Evolutionary conservation across 2,888 invertebrate genomes (phyloP).

Genomic region (Arenicola marina): DNA sequence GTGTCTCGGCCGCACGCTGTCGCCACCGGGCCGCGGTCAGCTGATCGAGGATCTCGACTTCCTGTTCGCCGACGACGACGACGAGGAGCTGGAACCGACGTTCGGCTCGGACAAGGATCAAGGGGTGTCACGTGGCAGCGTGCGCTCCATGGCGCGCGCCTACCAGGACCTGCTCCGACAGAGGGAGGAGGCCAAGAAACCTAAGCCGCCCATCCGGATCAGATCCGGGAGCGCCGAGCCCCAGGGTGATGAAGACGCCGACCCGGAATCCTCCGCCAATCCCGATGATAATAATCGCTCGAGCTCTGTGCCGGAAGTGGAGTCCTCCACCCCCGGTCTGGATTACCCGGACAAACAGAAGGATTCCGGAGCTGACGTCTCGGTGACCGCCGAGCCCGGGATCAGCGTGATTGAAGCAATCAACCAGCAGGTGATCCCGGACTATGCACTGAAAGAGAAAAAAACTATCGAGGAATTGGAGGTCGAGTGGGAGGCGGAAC

Average conservation of each 20-base stretch:
- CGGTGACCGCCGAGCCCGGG: too few relatives aligned
- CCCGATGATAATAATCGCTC: background rate
- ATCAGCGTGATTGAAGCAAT: background rate
- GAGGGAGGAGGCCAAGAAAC: background rate
- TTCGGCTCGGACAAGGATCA: too few relatives aligned
- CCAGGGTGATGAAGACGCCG: background rate
- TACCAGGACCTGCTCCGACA: background rate
- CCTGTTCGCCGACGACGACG: background rate
- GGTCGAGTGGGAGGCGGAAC: background rate
- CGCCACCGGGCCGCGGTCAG: background rate
- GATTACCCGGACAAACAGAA: too few relatives aligned
- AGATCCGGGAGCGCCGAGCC: background rate
- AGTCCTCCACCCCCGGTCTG: too few relatives aligned
- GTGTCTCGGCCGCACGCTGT: background rate
- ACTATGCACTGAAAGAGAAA: background rate
- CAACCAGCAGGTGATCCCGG: background rate
- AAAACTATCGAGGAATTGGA: conserved; percentile 4
- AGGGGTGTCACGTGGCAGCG: too few relatives aligned
- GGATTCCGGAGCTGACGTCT: too few relatives aligned
- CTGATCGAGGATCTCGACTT: background rate
- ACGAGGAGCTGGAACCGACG: too few relatives aligned
- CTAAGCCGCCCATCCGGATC: background rate
- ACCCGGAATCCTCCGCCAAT: background rate
- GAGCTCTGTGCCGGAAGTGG: too few relatives aligned
- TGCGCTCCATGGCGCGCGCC: background rate